These are phyloP conservation scores for Aphidoletes aphidimyza DNA, from an alignment of 2,888 invertebrate genomes.

Conservation along the genomic window DNA sequence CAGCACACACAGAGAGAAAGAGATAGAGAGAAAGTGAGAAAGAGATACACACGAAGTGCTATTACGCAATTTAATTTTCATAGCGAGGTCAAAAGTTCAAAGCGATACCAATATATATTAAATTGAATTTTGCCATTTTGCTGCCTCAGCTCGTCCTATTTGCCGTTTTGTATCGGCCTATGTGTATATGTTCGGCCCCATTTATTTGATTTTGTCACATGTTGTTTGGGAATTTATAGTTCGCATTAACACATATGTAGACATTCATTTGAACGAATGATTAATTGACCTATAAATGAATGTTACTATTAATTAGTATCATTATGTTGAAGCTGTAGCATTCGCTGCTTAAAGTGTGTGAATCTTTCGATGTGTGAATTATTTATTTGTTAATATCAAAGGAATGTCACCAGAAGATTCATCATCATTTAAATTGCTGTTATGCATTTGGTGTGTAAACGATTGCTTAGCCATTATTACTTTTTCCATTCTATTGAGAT, in stretches of 20 bases:
- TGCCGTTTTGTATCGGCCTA: too few relatives aligned
- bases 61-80: slow-evolving; percentile 29
- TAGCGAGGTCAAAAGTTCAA: slow-evolving; percentile 37
- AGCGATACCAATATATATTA: slow-evolving; percentile 21
- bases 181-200: too few relatives aligned
- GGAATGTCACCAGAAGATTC: background rate
- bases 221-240: slow-evolving; percentile 34
- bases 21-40: too few relatives aligned
- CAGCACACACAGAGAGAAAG: background rate
- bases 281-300: slow-evolving; percentile 36
- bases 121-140: slow-evolving; percentile 45
- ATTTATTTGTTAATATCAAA: background rate
- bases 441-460: background rate
- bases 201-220: slow-evolving; percentile 45
- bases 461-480: background rate
- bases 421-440: slow-evolving; percentile 11
- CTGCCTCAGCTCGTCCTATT: slow-evolving; percentile 9
- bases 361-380: slow-evolving; percentile 2
- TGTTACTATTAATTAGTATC: slow-evolving; percentile 46
- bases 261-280: slow-evolving; percentile 49
- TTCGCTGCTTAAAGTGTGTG: background rate
- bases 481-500: background rate
- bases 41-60: background rate
- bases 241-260: slow-evolving; percentile 44
- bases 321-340: background rate